phyloP scores from a whole-genome alignment of 1,140 invertebrate genomes.

The Arctopsyche grandis region DNA sequence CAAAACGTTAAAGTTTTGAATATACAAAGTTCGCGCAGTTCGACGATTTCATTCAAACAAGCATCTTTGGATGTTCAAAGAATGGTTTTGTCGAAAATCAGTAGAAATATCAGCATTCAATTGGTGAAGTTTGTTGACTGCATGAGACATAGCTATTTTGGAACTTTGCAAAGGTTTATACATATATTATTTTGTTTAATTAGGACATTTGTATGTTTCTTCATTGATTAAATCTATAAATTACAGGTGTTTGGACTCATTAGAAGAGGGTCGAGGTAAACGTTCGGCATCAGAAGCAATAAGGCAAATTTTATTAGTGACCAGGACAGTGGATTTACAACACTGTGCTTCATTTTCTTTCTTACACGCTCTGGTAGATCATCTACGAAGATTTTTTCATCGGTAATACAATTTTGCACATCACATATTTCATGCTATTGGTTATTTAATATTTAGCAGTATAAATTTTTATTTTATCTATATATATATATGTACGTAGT shows the following conservation, averaged over 20 bases:
- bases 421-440: too few species aligned
- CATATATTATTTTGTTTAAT: background rate
- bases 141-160: conserved; percentile 83
- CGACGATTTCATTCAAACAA: conserved; percentile 63
- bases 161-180: conserved; percentile 77
- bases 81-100: conserved; percentile 77
- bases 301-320: conserved; percentile 83
- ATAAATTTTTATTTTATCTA: background rate
- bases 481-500: too few species aligned
- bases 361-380: conserved; percentile 79
- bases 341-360: conserved; percentile 80
- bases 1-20: too few species aligned
- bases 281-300: conserved; percentile 80
- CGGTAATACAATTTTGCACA: conserved; percentile 55
- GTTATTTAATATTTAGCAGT: background rate
- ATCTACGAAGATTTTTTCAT: conserved; percentile 77
- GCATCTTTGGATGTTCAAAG: conserved; percentile 83
- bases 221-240: background rate
- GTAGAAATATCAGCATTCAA: conserved; percentile 82
- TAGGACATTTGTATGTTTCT: background rate
- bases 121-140: conserved; percentile 85
- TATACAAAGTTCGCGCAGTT: conserved; percentile 6
- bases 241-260: conserved; percentile 60
- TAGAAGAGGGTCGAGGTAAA: conserved; percentile 59
- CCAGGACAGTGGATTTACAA: conserved; percentile 86